phyloP scores from a whole-genome alignment of 64 coral and sea anemone genomes.

The Acropora yongei region DNA sequence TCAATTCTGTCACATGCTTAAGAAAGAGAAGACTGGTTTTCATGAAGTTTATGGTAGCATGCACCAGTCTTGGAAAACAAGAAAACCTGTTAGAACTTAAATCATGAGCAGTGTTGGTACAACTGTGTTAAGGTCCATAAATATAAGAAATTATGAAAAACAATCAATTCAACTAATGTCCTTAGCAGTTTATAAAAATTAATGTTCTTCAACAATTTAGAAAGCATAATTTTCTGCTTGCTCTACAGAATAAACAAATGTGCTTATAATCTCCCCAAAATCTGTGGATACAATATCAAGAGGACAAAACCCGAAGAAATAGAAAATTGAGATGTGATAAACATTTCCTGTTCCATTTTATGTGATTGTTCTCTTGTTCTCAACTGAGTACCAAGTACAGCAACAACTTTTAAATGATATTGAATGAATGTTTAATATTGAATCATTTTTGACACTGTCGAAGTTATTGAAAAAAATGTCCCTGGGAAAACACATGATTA shows the following conservation, averaged over 20 bases:
- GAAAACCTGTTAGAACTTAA: too few relatives aligned
- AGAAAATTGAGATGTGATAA: neutral
- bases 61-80: too few relatives aligned
- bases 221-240: too few relatives aligned
- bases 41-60: too few relatives aligned
- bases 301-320: neutral
- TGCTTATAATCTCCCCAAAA: neutral
- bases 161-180: neutral
- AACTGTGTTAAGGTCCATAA: too few relatives aligned
- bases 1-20: too few relatives aligned
- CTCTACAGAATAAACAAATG: too few relatives aligned
- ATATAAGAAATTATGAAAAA: too few relatives aligned
- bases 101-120: too few relatives aligned
- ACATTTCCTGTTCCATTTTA: neutral
- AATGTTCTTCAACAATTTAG: neutral
- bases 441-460: neutral
- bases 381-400: neutral
- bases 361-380: neutral
- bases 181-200: neutral
- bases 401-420: neutral
- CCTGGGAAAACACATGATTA: neutral
- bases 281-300: slow-evolving; percentile 11
- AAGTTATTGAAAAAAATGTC: neutral
- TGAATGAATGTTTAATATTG: neutral
- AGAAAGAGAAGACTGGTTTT: too few relatives aligned